phyloP scores from a whole-genome alignment of 1,140 invertebrate species.

The Capitella teleta region DNA sequence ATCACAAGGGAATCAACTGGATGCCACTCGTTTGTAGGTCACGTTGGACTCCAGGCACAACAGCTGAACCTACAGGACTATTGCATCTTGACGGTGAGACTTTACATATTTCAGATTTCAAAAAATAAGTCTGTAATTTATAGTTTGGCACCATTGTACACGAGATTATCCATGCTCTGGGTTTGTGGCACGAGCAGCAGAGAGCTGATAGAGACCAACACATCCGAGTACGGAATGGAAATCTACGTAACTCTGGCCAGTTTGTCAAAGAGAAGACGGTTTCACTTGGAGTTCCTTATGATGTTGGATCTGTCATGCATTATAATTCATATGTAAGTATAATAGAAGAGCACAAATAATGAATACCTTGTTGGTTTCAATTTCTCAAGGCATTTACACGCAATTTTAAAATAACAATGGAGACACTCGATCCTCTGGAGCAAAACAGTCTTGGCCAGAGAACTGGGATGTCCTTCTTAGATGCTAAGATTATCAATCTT shows the following conservation, averaged over 20 bases:
- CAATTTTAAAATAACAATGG: slow-evolving; percentile 15
- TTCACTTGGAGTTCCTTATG: slow-evolving; percentile 21
- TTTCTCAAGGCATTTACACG: neutral
- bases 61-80: neutral
- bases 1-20: too few relatives aligned
- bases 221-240: slow-evolving; percentile 35
- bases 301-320: slow-evolving; percentile 36
- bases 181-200: slow-evolving; percentile 40
- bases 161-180: slow-evolving; percentile 37
- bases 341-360: neutral
- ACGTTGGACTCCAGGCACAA: neutral
- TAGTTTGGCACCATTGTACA: slow-evolving; percentile 18
- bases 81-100: neutral
- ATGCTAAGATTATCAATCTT: slow-evolving; percentile 11
- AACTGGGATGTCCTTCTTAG: slow-evolving; percentile 5
- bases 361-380: neutral
- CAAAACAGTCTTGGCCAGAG: slow-evolving; percentile 21
- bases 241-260: slow-evolving; percentile 16
- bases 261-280: neutral
- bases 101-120: neutral
- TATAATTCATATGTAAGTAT: slow-evolving; percentile 27
- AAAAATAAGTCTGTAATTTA: neutral
- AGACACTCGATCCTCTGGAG: slow-evolving; percentile 18
- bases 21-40: slow-evolving; percentile 1
- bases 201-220: slow-evolving; percentile 30